Evolutionary conservation across 2,113 vertebrate species (phyloP).

Genomic region (Bostrychus sinensis): DNA sequence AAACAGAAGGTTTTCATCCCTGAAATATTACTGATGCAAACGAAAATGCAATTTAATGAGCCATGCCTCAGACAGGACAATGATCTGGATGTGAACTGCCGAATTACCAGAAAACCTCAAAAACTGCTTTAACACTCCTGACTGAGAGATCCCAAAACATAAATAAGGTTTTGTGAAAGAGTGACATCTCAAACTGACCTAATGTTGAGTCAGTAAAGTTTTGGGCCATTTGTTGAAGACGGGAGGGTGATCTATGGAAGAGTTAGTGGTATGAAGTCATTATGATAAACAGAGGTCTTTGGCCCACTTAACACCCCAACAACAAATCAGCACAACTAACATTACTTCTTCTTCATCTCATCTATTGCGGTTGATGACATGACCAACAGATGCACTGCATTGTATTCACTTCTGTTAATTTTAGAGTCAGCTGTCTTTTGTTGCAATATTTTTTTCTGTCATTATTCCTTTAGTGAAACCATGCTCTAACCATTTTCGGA

Average conservation of each 20-base stretch:
- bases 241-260: slow-evolving; percentile 75
- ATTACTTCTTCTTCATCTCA: slow-evolving; percentile 68
- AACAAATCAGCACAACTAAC: slow-evolving; percentile 41
- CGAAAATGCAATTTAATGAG: slow-evolving; percentile 26
- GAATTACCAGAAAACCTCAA: slow-evolving; percentile 12
- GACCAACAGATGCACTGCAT: too few species aligned
- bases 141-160: slow-evolving; percentile 15
- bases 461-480: too few species aligned
- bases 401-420: too few species aligned
- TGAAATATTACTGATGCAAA: slow-evolving; percentile 43
- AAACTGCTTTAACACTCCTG: slow-evolving; percentile 27
- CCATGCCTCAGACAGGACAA: slow-evolving; percentile 33
- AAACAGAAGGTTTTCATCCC: slow-evolving; percentile 64
- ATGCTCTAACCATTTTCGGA: too few species aligned
- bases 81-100: slow-evolving; percentile 6
- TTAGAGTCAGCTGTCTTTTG: too few species aligned
- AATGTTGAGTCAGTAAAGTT: slow-evolving; percentile 46
- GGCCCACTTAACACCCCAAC: slow-evolving; percentile 40
- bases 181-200: slow-evolving; percentile 58
- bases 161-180: slow-evolving; percentile 24
- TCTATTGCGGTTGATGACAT: too few species aligned
- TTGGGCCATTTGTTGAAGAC: slow-evolving; percentile 61
- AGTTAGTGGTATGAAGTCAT: slow-evolving; percentile 81
- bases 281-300: slow-evolving; percentile 74
- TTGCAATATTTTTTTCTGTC: too few species aligned